Conservation (phyloP, 1,140 invertebrate species). For the Meloidogyne hapla region DNA sequence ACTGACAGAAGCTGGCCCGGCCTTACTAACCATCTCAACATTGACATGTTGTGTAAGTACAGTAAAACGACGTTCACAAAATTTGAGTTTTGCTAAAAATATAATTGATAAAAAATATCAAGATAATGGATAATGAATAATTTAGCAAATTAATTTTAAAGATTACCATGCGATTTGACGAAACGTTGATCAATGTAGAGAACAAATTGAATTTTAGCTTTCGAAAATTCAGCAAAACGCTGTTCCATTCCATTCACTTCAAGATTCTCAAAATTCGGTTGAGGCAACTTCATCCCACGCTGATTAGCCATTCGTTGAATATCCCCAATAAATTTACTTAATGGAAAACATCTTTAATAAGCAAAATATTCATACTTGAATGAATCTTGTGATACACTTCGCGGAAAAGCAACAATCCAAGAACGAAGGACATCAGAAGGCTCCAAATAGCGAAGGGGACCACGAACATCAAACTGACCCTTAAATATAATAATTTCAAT, state of each 20-base stretch:
- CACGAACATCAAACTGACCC: constrained; percentile 1
- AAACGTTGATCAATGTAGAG: constrained; percentile 29
- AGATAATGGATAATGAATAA: neutral
- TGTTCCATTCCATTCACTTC: constrained; percentile 18
- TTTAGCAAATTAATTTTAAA: neutral
- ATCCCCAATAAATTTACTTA: constrained; percentile 8
- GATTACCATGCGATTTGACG: constrained; percentile 32
- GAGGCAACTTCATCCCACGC: constrained; percentile 29
- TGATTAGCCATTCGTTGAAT: constrained; percentile 19
- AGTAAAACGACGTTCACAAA: constrained; percentile 16
- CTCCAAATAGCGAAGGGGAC: constrained; percentile 17
- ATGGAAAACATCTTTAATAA: neutral
- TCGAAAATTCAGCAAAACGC: constrained; percentile 8
- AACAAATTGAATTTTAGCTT: constrained; percentile 22
- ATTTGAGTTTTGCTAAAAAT: constrained; percentile 30
- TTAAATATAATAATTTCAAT: neutral
- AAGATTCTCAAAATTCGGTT: constrained; percentile 12
- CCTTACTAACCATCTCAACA: constrained; percentile 15
- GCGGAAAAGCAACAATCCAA: constrained; percentile 16
- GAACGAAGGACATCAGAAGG: neutral
- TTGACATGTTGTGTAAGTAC: constrained; percentile 32
- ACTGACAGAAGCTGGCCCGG: constrained; percentile 15
- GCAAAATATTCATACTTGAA: neutral
- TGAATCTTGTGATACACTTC: neutral
- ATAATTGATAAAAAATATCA: neutral